phyloP scores from a whole-genome alignment of 2,113 vertebrate genomes.

The Callipepla californica region DNA sequence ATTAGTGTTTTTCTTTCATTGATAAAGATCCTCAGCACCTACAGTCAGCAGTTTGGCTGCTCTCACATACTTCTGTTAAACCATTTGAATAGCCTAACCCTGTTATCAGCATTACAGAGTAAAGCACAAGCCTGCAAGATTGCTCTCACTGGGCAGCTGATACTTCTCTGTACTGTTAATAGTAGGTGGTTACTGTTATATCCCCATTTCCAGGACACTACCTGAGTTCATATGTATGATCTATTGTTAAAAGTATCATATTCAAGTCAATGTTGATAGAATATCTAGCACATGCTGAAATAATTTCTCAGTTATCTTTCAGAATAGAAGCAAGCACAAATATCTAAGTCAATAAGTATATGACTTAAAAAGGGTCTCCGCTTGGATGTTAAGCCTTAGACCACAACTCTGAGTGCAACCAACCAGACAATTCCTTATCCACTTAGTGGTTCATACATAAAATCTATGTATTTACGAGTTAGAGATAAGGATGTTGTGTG shows the following conservation, averaged over 20 bases:
- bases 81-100: background rate
- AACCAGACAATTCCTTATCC: background rate
- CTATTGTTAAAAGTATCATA: background rate
- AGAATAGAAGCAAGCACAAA: background rate
- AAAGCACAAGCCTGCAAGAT: accelerated
- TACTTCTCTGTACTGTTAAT: background rate
- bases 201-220: background rate
- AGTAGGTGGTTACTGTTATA: background rate
- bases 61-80: background rate
- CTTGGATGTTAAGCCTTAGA: background rate
- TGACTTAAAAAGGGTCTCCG: background rate
- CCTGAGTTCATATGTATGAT: background rate
- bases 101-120: accelerated
- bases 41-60: background rate
- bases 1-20: background rate
- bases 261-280: background rate
- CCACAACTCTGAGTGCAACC: background rate
- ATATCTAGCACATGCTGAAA: background rate
- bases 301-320: background rate
- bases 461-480: background rate
- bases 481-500: background rate
- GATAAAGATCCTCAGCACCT: background rate
- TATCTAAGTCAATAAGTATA: background rate
- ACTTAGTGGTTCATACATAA: background rate
- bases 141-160: background rate